Percentiles rank a stretch among this genome's conserved stretches.
Evolutionary conservation across 2,113 vertebrate genomes (phyloP).

Genomic region (Hystrix cristata): DNA sequence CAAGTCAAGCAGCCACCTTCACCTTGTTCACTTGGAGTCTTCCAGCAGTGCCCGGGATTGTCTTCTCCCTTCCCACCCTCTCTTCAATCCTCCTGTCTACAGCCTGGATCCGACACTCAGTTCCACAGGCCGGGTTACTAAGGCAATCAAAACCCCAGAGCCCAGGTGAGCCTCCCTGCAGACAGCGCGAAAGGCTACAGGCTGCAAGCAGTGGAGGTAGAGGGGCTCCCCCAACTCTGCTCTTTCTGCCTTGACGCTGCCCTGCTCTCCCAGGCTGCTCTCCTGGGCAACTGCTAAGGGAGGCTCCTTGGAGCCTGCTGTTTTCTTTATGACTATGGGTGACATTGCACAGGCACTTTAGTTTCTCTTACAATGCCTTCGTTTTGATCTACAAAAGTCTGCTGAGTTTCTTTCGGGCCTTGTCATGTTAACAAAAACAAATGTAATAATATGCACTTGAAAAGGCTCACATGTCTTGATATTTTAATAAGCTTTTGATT

Average conservation of each 20-base stretch:
- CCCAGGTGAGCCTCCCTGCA: neutral
- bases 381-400: conserved; percentile 77
- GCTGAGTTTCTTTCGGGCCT: conserved; percentile 65
- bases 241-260: neutral
- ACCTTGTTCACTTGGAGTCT: neutral
- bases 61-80: neutral
- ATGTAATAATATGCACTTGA: conserved; percentile 85
- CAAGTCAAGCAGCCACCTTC: neutral
- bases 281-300: neutral
- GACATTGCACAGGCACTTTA: conserved; percentile 49
- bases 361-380: conserved; percentile 67
- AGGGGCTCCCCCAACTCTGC: neutral
- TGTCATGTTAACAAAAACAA: conserved; percentile 85
- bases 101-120: neutral
- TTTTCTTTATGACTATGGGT: conserved; percentile 55
- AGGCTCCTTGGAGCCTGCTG: neutral
- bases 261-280: neutral
- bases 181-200: neutral
- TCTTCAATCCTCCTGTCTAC: neutral
- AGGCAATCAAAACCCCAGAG: neutral
- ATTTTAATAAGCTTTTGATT: conserved; percentile 88
- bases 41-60: neutral
- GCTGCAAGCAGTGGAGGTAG: neutral
- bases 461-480: conserved; percentile 85
- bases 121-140: neutral